Percentiles rank a stretch among this genome's conserved stretches.
Conservation (phyloP, 2,113 vertebrate species). For the Falcunculus frontatus region DNA sequence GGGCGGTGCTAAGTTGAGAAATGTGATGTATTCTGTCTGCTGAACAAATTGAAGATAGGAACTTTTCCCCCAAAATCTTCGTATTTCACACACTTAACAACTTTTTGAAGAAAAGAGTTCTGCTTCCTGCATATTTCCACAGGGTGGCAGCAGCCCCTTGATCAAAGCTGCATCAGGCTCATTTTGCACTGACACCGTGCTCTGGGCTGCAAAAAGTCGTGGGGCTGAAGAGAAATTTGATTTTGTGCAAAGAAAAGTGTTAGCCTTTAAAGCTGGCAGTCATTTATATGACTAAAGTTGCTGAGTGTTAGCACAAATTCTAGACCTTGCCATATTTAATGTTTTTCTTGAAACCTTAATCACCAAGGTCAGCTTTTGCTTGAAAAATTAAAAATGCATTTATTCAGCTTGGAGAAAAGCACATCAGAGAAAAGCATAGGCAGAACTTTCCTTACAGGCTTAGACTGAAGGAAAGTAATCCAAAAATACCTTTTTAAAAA, state of each 20-base stretch:
- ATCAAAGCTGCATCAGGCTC: not conserved
- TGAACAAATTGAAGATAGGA: not conserved
- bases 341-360: not conserved
- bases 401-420: not conserved
- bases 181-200: rapidly evolving
- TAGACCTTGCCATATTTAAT: not conserved
- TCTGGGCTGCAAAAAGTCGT: rapidly evolving
- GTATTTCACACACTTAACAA: rapidly evolving
- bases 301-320: not conserved
- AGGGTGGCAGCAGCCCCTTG: slow-evolving; percentile 17
- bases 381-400: not conserved
- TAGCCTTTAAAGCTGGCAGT: not conserved
- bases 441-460: not conserved
- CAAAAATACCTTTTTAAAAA: not conserved
- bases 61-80: not conserved
- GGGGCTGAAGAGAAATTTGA: not conserved
- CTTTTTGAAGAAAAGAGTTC: not conserved
- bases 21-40: not conserved
- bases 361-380: not conserved
- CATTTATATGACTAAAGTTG: not conserved
- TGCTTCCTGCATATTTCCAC: not conserved
- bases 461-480: not conserved
- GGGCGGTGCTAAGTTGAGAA: not conserved
- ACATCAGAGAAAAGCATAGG: not conserved
- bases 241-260: not conserved